These are phyloP conservation scores for Ephydatia muelleri DNA, from an alignment of 37 sponge, comb jelly and placozoan species.

Conservation along the genomic window DNA sequence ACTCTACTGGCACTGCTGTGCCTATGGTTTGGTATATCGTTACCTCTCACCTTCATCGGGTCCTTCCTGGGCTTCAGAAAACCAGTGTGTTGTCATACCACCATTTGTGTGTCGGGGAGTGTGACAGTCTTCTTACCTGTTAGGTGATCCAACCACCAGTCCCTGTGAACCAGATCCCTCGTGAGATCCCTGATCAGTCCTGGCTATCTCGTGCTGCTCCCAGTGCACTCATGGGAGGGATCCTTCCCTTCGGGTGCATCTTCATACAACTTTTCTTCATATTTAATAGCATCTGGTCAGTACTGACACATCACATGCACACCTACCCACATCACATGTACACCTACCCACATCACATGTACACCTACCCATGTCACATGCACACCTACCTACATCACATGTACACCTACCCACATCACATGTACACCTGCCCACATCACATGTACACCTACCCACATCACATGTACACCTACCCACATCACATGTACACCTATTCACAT, in stretches of 20 bases:
- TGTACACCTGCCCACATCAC: background rate
- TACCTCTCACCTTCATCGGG: conserved; percentile 96
- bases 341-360: background rate
- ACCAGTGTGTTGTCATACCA: conserved; percentile 41
- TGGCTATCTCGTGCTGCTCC: conserved; percentile 77
- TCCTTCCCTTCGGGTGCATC: conserved; percentile 97
- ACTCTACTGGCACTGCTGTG: conserved; percentile 90
- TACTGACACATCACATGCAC: background rate
- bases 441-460: background rate
- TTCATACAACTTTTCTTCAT: conserved; percentile 99
- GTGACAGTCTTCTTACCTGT: background rate
- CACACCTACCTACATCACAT: background rate
- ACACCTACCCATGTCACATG: background rate
- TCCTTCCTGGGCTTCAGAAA: conserved; percentile 94
- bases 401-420: background rate
- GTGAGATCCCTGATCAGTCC: conserved; percentile 95
- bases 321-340: background rate
- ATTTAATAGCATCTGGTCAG: conserved; percentile 97
- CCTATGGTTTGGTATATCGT: conserved; percentile 95
- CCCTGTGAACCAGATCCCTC: conserved; percentile 95
- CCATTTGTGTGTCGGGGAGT: background rate
- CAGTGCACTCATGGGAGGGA: conserved; percentile 94
- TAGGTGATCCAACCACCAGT: conserved; percentile 84
- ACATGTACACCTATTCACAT: background rate
- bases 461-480: background rate